Evolutionary conservation across 2,888 invertebrate genomes (phyloP).

Genomic region (Brachyptera putata): DNA sequence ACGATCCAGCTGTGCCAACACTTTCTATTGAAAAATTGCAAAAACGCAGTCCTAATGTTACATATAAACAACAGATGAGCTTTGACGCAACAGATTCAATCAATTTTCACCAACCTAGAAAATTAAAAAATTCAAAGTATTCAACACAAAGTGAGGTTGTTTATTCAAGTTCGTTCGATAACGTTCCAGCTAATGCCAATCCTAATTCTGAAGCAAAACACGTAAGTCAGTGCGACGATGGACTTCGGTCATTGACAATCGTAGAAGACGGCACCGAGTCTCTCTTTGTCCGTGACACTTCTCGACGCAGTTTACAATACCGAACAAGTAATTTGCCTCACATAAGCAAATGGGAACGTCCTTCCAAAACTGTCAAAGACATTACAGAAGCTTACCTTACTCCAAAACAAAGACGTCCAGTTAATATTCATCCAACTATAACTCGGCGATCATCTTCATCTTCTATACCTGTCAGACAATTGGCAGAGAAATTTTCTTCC

Average conservation of each 20-base stretch:
- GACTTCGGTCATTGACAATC: neutral
- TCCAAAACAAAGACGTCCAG: neutral
- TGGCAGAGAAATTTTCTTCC: constrained; percentile 20
- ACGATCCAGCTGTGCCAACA: neutral
- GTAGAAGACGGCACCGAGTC: neutral
- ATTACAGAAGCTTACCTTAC: neutral
- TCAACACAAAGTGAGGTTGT: too few relatives aligned
- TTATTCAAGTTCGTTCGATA: neutral
- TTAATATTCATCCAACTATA: neutral
- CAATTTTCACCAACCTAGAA: too few relatives aligned
- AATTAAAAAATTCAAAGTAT: too few relatives aligned
- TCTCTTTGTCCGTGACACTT: neutral
- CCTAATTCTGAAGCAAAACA: neutral
- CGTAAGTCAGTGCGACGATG: neutral
- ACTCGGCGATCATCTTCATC: constrained; percentile 18
- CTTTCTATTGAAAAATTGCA: too few relatives aligned
- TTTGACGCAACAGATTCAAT: too few relatives aligned
- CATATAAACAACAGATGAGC: too few relatives aligned
- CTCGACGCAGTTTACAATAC: neutral
- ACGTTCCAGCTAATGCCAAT: too few relatives aligned
- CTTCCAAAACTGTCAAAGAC: neutral
- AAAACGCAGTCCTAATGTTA: neutral
- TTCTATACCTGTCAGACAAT: constrained; percentile 17
- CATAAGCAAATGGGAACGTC: too few relatives aligned
- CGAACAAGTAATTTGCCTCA: neutral